Evolutionary conservation across 2,113 vertebrate genomes (phyloP).

Genomic region (Actenoides hombroni): DNA sequence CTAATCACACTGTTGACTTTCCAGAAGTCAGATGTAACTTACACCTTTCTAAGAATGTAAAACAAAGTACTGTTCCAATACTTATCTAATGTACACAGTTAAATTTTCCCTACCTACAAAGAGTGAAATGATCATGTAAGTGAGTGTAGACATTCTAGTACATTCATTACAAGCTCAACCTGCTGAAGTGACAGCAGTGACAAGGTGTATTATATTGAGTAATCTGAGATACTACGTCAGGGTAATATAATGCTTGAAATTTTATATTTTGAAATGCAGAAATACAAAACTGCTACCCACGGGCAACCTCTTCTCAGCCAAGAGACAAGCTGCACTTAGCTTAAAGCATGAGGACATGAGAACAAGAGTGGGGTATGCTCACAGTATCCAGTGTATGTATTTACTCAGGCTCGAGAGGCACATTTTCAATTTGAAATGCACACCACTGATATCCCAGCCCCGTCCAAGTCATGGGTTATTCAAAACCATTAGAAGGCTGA

Average conservation of each 20-base stretch:
- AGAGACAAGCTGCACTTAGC: not conserved
- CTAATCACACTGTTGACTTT: constrained; percentile 43
- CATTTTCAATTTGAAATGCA: not conserved
- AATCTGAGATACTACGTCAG: not conserved
- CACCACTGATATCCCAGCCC: not conserved
- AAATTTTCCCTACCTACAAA: not conserved
- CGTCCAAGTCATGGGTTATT: not conserved
- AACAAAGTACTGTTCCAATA: not conserved
- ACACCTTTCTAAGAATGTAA: constrained; percentile 29
- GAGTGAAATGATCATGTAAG: not conserved
- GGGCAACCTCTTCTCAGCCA: not conserved
- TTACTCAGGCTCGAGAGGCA: not conserved
- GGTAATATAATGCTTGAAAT: not conserved
- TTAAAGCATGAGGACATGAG: not conserved
- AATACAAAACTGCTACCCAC: constrained; percentile 7
- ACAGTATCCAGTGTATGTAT: not conserved
- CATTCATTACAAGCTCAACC: not conserved
- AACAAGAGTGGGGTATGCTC: not conserved
- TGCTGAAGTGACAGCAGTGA: not conserved
- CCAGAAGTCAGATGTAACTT: constrained; percentile 6
- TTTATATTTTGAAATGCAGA: constrained; percentile 11
- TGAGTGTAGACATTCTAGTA: not conserved
- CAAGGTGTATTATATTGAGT: not conserved
- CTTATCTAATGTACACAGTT: not conserved
- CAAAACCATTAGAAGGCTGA: not conserved